Conservation (phyloP, 2,888 invertebrate species). For the Dicranocentrus wangi region DNA sequence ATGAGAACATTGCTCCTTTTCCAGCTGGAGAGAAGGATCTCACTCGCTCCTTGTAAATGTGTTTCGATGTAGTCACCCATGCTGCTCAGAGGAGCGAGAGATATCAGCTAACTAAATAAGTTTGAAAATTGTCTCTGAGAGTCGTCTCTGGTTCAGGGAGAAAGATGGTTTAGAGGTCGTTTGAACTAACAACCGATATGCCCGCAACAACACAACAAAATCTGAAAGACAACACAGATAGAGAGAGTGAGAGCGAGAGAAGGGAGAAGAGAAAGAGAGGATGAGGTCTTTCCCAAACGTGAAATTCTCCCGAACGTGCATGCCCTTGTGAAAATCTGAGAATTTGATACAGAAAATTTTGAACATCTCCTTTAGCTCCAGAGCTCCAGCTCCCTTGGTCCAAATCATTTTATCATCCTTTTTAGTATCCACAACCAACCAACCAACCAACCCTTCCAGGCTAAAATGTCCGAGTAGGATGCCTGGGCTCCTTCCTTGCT, state of each 20-base stretch:
- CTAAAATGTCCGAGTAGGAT: neutral
- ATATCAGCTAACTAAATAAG: neutral
- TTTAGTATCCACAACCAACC: too few species aligned
- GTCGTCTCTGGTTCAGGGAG: neutral
- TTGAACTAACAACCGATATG: neutral
- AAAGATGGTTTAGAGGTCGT: slow-evolving; percentile 12
- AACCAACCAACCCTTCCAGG: too few species aligned
- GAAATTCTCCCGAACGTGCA: neutral
- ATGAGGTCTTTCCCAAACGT: neutral
- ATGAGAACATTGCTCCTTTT: too few species aligned
- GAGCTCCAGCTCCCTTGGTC: too few species aligned
- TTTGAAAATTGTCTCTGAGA: slow-evolving; percentile 8
- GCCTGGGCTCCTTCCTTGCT: neutral
- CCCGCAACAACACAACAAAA: neutral
- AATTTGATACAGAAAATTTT: too few species aligned
- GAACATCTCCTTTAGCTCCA: too few species aligned
- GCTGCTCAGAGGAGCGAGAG: too few species aligned
- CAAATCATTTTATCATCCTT: too few species aligned
- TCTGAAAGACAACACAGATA: neutral
- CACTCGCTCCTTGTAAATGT: too few species aligned
- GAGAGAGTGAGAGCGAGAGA: neutral
- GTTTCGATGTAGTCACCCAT: too few species aligned
- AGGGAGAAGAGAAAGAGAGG: neutral
- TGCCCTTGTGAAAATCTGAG: too few species aligned
- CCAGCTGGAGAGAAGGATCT: too few species aligned